Percentiles rank a stretch among this genome's conserved stretches.
Conservation (phyloP, 2,888 invertebrate genomes). For the Salpingus planirostris region DNA sequence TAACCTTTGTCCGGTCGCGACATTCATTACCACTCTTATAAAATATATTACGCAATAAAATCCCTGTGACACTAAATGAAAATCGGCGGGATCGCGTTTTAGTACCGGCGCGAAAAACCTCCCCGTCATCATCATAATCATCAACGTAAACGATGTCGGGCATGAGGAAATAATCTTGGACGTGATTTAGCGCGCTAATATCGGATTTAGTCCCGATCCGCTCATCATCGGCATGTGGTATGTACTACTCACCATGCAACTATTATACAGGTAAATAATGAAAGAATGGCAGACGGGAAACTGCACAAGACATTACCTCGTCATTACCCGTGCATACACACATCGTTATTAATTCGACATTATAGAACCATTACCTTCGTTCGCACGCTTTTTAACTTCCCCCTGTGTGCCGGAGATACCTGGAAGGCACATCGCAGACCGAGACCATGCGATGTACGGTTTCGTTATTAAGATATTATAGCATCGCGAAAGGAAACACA, state of each 20-base stretch:
- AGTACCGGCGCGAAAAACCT: background rate
- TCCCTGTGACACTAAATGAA: too few species aligned
- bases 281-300: constrained; percentile 7
- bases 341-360: constrained; percentile 14
- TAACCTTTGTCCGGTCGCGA: constrained; percentile 12
- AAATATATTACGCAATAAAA: constrained; percentile 13
- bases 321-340: constrained; percentile 9
- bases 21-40: constrained; percentile 10
- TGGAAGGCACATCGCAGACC: background rate
- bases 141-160: background rate
- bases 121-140: constrained; percentile 2
- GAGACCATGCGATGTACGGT: constrained; percentile 1
- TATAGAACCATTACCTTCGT: constrained; percentile 14
- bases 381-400: constrained; percentile 13
- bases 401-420: constrained; percentile 3
- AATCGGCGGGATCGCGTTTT: constrained; percentile 4
- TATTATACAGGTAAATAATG: too few species aligned
- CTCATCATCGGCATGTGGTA: too few species aligned
- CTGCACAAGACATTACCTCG: constrained; percentile 5
- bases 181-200: too few species aligned
- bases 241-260: too few species aligned
- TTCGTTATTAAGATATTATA: constrained; percentile 11
- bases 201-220: too few species aligned
- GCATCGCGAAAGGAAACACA: constrained; percentile 2
- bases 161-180: constrained; percentile 1